Evolutionary conservation across 2,797 vertebrate genomes (phyloP), one percentile per base, ranked within the genome.

Genomic region (Discoglossus pictus): DNA sequence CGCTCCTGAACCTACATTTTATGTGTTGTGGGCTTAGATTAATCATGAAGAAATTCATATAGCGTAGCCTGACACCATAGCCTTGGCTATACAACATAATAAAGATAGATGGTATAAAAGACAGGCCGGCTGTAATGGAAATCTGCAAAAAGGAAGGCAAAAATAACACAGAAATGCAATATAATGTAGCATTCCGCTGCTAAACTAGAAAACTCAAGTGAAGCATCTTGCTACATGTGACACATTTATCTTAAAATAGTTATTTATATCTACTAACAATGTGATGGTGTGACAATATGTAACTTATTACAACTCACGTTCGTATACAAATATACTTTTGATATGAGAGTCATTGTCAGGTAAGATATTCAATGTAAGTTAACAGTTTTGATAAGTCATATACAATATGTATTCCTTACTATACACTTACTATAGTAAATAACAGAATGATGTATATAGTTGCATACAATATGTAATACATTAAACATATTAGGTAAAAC

Each of bases 31-130:
- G 21, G 8, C n/a, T 61, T 43, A 47, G 50, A 69, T 61, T 61
- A 39, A 69, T 69, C 40, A 61, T 47, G 46, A 42, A 18, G 50
- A 69, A 61, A 47, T 55, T 69, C 50, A 61, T 69, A 61, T 46
- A 38, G 39, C 54, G 42, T 12, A 20, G 61, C 21, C 58, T 69
- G 66, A 61, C 66, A 69, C 58, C 18, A 40, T 7, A 38, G 50
- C 31, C 50, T 46, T 61, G 23, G 59, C 40, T 50, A 69, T 61
- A 55, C 27, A 46, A 61, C 43, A 50, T 69, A 69, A 69, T 61
- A 69, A 54, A 69, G 66, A 69, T 61, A 38, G 40, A 69, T 69
- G 20, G 36, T 40, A 39, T 15, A 24, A 54, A 61, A 17, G 48
- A 38, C 15, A 25, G 34, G 20, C 25, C 2, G 15, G 31, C 40